These are phyloP conservation scores for Pterocles burchelli DNA, from an alignment of 2,113 vertebrate species.

Conservation along the genomic window DNA sequence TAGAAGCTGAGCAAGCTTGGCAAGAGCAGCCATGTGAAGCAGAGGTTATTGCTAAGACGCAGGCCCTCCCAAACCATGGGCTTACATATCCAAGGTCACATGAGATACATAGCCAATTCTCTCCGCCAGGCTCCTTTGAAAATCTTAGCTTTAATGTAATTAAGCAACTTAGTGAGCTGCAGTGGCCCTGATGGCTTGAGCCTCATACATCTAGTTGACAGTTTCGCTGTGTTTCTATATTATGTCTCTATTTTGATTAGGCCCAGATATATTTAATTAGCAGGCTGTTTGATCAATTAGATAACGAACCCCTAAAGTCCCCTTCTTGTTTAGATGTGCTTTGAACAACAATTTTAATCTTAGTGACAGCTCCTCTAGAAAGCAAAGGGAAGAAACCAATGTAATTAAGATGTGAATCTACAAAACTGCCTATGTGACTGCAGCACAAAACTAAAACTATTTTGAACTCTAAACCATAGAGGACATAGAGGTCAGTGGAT, in stretches of 20 bases:
- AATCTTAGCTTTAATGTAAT: slow-evolving; percentile 23
- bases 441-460: background rate
- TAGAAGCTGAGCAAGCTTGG: background rate
- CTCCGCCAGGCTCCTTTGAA: background rate
- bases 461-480: background rate
- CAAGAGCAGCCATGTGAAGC: background rate
- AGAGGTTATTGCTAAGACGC: background rate
- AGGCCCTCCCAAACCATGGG: background rate
- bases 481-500: background rate
- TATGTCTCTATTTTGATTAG: slow-evolving; percentile 68
- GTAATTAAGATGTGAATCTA: slow-evolving; percentile 46
- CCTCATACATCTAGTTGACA: background rate
- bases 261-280: slow-evolving; percentile 76
- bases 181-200: background rate
- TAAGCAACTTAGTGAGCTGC: background rate
- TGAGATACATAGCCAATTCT: background rate
- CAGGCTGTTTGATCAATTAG: slow-evolving; percentile 72
- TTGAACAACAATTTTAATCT: slow-evolving; percentile 64
- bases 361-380: background rate
- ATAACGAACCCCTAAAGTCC: slow-evolving; percentile 72
- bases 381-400: background rate
- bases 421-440: background rate
- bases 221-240: slow-evolving; percentile 48
- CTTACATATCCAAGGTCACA: background rate
- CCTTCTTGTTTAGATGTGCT: slow-evolving; percentile 68